Evolutionary conservation across 2,888 invertebrate genomes (phyloP), one percentile per base, ranked within the genome.

Genomic region (Idaea dimidiata): DNA sequence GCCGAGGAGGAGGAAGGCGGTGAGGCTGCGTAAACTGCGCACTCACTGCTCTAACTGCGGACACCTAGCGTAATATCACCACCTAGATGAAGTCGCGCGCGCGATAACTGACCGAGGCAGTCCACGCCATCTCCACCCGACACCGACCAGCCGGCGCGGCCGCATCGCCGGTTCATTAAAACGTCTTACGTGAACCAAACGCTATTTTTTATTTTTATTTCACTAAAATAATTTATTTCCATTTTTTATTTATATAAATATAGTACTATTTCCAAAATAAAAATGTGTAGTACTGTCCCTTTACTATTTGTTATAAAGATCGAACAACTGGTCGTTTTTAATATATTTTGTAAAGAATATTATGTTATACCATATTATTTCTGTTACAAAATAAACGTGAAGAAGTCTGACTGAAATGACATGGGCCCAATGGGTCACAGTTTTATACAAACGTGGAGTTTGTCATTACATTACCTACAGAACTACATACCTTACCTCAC

Each of bases 1-100:
- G 96, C 94, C 75, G 97, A 97, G 77, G 97, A 97, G 63, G 97
- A 95, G 79, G 96, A 95, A 70, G 96, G 91, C 72, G 93, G 91
- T 65, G 93, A 93, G 67, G 93, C 93, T 72, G 92, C 92, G 91
- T 92, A 87, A 80, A 61, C 59, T 56, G 63, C 59, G 67, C 73
- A 3, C 43, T 10, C 43, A 43, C 43, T 32, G 32, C 32, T n/a
- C n/a, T n/a, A n/a, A 14, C 43, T 43, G 43, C 43, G 43, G 3
- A 3, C 10, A 43, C 43, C 43, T 14, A 8, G 8, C 43, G 43
- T 43, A 78, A 53, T 58, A 58, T 58, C 43, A 43, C 43, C 43
- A 43, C 10, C 43, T 14, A 14, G 14, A 6, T 14, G 43, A 7
- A 10, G 43, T 3, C 43, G 43, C 43, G 24, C 24, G 24, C 24